Percentiles rank a stretch among this genome's conserved stretches.
Evolutionary conservation across 2,113 vertebrate genomes (phyloP).

Genomic region (Tragelaphus imberbis): DNA sequence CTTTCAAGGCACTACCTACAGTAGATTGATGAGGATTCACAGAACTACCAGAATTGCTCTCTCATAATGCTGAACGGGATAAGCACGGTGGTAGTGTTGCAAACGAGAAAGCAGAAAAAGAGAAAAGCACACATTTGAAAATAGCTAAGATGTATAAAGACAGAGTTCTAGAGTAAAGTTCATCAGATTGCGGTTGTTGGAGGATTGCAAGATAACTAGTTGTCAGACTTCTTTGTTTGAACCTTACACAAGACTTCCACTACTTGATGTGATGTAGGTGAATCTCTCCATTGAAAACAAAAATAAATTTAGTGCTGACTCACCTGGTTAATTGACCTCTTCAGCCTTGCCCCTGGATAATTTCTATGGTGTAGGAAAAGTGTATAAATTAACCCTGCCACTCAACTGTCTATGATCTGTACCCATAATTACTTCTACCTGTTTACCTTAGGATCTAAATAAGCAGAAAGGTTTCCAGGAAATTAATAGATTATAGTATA

Average conservation of each 20-base stretch:
- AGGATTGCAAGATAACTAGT: not conserved
- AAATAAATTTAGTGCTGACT: not conserved
- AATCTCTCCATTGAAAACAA: not conserved
- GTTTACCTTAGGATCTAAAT: not conserved
- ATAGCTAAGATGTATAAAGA: not conserved
- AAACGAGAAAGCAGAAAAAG: not conserved
- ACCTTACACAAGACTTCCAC: not conserved
- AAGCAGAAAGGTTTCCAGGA: not conserved
- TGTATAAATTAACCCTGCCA: not conserved
- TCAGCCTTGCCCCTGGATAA: not conserved
- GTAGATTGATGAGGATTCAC: not conserved
- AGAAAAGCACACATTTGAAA: not conserved
- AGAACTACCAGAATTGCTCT: not conserved
- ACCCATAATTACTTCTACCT: not conserved
- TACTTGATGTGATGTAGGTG: not conserved
- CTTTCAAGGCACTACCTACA: not conserved
- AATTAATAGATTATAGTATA: not conserved
- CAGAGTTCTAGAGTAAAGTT: not conserved
- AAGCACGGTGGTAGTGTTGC: not conserved
- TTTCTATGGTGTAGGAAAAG: not conserved
- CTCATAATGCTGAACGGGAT: not conserved
- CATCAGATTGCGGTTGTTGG: not conserved
- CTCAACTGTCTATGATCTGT: not conserved
- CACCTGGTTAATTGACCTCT: not conserved
- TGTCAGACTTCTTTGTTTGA: not conserved